phyloP scores from a whole-genome alignment of 1,140 invertebrate species.

The Alviniconcha marisindica region DNA sequence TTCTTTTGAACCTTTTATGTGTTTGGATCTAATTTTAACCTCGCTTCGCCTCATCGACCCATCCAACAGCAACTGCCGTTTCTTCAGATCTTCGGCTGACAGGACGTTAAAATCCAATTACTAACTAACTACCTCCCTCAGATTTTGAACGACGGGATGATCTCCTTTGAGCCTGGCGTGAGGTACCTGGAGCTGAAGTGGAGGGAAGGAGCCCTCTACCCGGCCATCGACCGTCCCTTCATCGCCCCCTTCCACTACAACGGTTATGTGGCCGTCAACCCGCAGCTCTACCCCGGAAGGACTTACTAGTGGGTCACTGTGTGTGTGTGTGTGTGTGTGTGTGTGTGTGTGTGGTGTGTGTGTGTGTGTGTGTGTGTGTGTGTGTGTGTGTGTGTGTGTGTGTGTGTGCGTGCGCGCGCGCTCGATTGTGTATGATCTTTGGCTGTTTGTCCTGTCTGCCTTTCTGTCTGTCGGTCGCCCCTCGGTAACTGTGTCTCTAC shows the following conservation, averaged over 20 bases:
- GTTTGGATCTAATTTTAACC: background rate
- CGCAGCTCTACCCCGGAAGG: constrained; percentile 30
- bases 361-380: constrained; percentile 5
- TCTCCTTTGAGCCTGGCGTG: background rate
- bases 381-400: background rate
- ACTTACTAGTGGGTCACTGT: constrained; percentile 33
- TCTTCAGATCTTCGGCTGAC: background rate
- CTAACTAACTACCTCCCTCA: background rate
- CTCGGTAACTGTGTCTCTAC: too few species aligned
- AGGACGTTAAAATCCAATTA: background rate
- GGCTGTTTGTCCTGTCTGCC: too few species aligned
- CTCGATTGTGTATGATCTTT: too few species aligned
- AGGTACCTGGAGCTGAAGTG: background rate
- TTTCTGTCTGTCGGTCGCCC: too few species aligned
- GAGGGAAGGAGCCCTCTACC: constrained; percentile 39
- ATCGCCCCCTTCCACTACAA: constrained; percentile 53
- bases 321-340: background rate
- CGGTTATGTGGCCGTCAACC: constrained; percentile 13
- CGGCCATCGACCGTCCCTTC: constrained; percentile 46
- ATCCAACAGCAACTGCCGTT: background rate
- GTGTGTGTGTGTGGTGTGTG: too few species aligned
- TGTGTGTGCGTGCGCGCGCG: background rate
- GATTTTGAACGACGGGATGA: constrained; percentile 34
- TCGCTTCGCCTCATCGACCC: background rate
- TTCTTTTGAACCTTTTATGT: background rate